A percentile compares a stretch with the other conserved stretches of the same genome.
Conservation (phyloP, 2,888 invertebrate genomes). For the Perizoma flavofasciatum region DNA sequence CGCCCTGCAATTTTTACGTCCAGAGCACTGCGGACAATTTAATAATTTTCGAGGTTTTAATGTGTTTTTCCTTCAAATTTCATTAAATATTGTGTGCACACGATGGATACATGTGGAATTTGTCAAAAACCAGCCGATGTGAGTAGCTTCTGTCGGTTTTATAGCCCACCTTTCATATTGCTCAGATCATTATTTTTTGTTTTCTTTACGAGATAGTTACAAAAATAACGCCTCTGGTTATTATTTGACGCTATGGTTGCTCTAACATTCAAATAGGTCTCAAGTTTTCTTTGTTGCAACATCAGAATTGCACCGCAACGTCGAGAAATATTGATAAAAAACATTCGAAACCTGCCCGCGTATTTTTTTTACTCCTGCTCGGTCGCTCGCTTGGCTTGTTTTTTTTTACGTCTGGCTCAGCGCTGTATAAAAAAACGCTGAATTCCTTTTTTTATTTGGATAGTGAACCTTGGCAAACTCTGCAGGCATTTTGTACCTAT, state of each 20-base stretch:
- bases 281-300: slow-evolving; percentile 37
- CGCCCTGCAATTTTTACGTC: slow-evolving; percentile 65
- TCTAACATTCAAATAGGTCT: slow-evolving; percentile 28
- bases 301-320: slow-evolving; percentile 35
- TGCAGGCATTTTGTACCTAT: slow-evolving; percentile 38
- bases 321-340: slow-evolving; percentile 55
- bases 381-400: slow-evolving; percentile 64
- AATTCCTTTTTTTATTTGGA: slow-evolving; percentile 62
- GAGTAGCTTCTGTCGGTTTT: slow-evolving; percentile 54
- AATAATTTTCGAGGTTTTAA: slow-evolving; percentile 62
- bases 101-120: slow-evolving; percentile 79
- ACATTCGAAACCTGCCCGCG: slow-evolving; percentile 80
- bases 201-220: slow-evolving; percentile 73
- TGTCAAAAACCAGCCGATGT: slow-evolving; percentile 76
- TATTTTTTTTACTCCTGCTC: slow-evolving; percentile 69
- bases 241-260: slow-evolving; percentile 39
- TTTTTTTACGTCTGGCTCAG: slow-evolving; percentile 80
- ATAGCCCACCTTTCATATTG: slow-evolving; percentile 54
- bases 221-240: slow-evolving; percentile 66
- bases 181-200: slow-evolving; percentile 72
- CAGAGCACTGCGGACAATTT: slow-evolving; percentile 61
- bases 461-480: slow-evolving; percentile 62
- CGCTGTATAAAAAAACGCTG: slow-evolving; percentile 69
- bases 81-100: slow-evolving; percentile 46
- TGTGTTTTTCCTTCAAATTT: slow-evolving; percentile 56